Evolutionary conservation across 2,888 invertebrate species (phyloP).

Genomic region (Marronus borbonicus): DNA sequence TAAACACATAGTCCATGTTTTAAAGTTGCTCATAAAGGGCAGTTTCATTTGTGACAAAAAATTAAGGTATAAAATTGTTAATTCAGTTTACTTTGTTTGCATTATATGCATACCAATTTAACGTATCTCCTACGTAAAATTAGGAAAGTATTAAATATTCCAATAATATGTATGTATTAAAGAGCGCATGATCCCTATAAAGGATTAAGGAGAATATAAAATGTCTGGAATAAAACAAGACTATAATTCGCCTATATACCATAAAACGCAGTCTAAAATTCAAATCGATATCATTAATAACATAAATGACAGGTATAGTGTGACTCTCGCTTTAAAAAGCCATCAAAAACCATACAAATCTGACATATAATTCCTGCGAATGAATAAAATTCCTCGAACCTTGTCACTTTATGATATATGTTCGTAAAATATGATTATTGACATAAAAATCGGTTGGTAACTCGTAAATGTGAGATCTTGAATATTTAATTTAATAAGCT

Average conservation of each 20-base stretch:
- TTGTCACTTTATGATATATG: slow-evolving; percentile 11
- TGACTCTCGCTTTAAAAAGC: slow-evolving; percentile 35
- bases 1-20: no score
- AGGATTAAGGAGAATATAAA: slow-evolving; percentile 11
- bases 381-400: slow-evolving; percentile 26
- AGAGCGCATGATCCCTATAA: neutral
- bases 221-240: slow-evolving; percentile 1
- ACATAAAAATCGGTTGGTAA: slow-evolving; percentile 21
- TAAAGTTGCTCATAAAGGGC: no score
- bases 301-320: slow-evolving; percentile 26
- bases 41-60: no score
- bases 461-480: slow-evolving; percentile 30
- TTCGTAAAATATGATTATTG: slow-evolving; percentile 39
- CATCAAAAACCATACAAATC: slow-evolving; percentile 41
- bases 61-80: no score
- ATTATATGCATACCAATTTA: no score
- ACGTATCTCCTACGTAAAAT: no score
- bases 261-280: slow-evolving; percentile 14
- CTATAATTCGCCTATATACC: slow-evolving; percentile 10
- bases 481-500: slow-evolving; percentile 43
- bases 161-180: no score
- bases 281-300: slow-evolving; percentile 36
- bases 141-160: no score
- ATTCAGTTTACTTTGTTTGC: no score
- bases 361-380: slow-evolving; percentile 24